Conservation (phyloP, 2,113 vertebrate species). For the Sterrhoptilus dennistouni region DNA sequence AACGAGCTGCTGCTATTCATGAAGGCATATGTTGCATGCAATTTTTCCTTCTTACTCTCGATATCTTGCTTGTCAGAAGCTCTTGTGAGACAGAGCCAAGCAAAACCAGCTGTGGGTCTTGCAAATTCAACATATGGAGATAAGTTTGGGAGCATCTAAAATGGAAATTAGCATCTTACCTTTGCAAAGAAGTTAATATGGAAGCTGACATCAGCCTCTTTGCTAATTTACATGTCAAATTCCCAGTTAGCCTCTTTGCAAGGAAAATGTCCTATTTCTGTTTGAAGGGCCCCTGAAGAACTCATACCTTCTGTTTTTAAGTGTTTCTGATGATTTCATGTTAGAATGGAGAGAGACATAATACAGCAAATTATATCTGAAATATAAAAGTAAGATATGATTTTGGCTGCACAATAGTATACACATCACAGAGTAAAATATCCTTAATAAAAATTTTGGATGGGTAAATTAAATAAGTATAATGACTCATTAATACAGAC, state of each 20-base stretch:
- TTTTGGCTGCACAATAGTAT: background rate
- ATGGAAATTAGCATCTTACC: background rate
- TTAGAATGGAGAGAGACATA: background rate
- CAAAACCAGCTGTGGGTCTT: background rate
- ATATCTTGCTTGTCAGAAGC: background rate
- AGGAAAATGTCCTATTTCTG: background rate
- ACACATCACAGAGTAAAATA: background rate
- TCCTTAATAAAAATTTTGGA: background rate
- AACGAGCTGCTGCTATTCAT: background rate
- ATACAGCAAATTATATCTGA: background rate
- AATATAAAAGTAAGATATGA: background rate
- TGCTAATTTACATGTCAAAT: background rate
- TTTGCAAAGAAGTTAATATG: background rate
- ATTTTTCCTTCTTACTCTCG: background rate
- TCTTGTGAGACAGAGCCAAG: background rate
- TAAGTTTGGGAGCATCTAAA: background rate
- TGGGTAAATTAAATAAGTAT: background rate
- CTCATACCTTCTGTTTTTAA: background rate
- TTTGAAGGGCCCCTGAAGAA: background rate
- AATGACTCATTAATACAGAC: background rate
- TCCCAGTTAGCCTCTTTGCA: background rate
- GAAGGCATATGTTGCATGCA: background rate
- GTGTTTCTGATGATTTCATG: background rate
- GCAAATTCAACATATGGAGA: background rate
- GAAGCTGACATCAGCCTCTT: background rate